Conservation (phyloP, 1,140 invertebrate genomes). For the Oppia nitens region DNA sequence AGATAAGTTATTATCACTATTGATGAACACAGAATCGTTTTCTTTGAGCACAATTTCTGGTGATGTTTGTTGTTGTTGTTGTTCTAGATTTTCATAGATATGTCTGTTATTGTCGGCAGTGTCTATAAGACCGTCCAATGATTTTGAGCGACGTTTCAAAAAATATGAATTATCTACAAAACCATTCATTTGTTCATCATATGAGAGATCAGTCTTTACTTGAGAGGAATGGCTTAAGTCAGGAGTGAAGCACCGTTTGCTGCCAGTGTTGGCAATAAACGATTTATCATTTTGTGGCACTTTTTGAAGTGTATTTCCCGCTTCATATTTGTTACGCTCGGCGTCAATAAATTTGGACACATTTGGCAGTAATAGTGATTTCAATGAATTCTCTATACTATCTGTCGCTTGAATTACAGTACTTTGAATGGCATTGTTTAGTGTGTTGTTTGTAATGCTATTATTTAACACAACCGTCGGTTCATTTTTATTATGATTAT, state of each 20-base stretch:
- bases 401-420: too few species aligned
- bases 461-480: too few species aligned
- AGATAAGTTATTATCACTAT: constrained; percentile 26
- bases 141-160: constrained; percentile 29
- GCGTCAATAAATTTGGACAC: constrained; percentile 21
- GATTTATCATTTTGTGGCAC: constrained; percentile 4
- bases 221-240: background rate
- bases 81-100: background rate
- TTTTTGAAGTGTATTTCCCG: constrained; percentile 20
- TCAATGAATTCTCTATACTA: background rate
- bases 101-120: background rate
- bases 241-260: constrained; percentile 10
- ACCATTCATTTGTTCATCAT: background rate
- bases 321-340: constrained; percentile 24
- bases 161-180: constrained; percentile 13
- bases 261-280: constrained; percentile 11
- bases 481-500: too few species aligned
- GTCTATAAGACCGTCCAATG: constrained; percentile 38
- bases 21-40: background rate
- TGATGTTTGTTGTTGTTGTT: too few species aligned
- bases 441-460: background rate
- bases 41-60: too few species aligned
- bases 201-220: background rate
- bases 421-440: background rate
- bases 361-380: constrained; percentile 11